Evolutionary conservation across 2,113 vertebrate genomes (phyloP).

Genomic region (Perca schrenkii): DNA sequence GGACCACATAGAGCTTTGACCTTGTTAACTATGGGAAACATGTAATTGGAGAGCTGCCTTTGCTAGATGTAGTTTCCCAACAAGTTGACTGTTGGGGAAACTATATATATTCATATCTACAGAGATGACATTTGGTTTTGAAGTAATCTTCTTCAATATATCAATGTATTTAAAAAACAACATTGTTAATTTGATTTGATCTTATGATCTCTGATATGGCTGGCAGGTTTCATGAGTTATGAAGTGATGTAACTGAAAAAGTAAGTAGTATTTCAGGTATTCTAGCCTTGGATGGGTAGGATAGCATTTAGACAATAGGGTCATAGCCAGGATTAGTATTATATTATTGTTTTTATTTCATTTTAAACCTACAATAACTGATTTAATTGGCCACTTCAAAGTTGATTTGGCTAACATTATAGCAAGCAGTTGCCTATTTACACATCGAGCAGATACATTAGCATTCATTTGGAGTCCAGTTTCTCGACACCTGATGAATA

Average conservation of each 20-base stretch:
- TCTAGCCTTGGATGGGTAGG: background rate
- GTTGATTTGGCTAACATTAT: background rate
- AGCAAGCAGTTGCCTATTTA: background rate
- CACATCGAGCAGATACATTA: background rate
- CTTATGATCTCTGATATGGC: background rate
- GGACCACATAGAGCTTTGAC: slow-evolving; percentile 63
- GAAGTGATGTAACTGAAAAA: background rate
- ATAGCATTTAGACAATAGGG: too few species aligned
- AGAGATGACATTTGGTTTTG: background rate
- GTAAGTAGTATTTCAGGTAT: background rate
- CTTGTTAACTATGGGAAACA: slow-evolving; percentile 54
- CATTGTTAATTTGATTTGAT: background rate
- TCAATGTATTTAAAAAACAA: background rate
- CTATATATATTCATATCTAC: background rate
- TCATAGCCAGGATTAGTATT: too few species aligned
- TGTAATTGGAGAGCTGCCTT: slow-evolving; percentile 38
- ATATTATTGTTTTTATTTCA: too few species aligned
- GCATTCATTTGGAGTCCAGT: too few species aligned
- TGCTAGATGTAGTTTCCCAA: slow-evolving; percentile 4
- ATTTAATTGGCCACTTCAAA: too few species aligned
- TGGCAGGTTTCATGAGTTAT: background rate
- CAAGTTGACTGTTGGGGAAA: slow-evolving; percentile 14
- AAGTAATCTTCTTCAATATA: background rate
- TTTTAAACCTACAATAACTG: too few species aligned
- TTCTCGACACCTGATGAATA: too few species aligned